Evolutionary conservation across 2,797 vertebrate species (phyloP).

Genomic region (Semotilus atromaculatus): DNA sequence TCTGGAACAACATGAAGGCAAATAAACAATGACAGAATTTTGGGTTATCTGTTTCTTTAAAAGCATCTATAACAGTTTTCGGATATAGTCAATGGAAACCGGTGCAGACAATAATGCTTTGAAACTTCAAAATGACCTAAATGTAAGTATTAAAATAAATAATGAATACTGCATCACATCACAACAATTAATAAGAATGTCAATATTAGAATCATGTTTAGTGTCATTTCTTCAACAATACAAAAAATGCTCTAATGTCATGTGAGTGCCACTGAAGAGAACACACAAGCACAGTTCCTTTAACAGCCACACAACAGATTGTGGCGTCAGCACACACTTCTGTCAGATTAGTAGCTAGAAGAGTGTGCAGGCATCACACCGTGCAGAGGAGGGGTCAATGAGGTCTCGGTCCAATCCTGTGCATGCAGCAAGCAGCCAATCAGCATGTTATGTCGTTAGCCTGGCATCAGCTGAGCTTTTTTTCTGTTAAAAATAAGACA

Average conservation of each 20-base stretch:
- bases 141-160: neutral
- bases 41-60: neutral
- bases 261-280: neutral
- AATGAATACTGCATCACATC: neutral
- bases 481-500: slow-evolving; percentile 85
- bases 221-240: neutral
- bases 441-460: slow-evolving; percentile 87
- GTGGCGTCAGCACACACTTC: slow-evolving; percentile 63
- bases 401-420: slow-evolving; percentile 88
- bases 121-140: neutral
- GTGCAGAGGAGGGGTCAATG: slow-evolving; percentile 85
- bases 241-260: neutral
- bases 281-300: slow-evolving; percentile 31
- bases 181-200: slow-evolving; percentile 6
- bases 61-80: neutral
- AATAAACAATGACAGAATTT: neutral
- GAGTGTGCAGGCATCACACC: slow-evolving; percentile 86
- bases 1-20: neutral
- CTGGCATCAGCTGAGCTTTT: slow-evolving; percentile 82
- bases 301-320: slow-evolving; percentile 58
- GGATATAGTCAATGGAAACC: neutral
- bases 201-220: slow-evolving; percentile 1
- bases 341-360: slow-evolving; percentile 83
- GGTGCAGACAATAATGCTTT: neutral
- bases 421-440: slow-evolving; percentile 96